Evolutionary conservation across 1,140 invertebrate species (phyloP).

Genomic region (Cotesia vestalis): DNA sequence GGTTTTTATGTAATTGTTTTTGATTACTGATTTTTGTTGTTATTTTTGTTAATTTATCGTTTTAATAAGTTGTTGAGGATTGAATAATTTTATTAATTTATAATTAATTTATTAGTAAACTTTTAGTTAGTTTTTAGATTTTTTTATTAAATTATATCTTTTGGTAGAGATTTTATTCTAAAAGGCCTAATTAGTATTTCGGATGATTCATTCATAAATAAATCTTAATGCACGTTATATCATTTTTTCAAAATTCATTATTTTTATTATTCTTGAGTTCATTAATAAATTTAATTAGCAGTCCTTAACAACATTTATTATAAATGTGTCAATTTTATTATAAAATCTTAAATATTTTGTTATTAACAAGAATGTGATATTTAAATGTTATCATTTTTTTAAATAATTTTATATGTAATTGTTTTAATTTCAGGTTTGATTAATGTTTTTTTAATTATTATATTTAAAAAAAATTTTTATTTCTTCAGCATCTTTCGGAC

Average conservation of each 20-base stretch:
- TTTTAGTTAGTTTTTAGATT: background rate
- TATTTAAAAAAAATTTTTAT: slow-evolving; percentile 30
- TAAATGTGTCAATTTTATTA: background rate
- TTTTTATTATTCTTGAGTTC: slow-evolving; percentile 18
- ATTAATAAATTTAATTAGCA: slow-evolving; percentile 29
- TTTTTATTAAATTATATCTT: background rate
- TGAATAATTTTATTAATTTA: slow-evolving; percentile 17
- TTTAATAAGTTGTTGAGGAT: slow-evolving; percentile 32
- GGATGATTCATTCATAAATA: background rate
- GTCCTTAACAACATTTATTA: slow-evolving; percentile 40
- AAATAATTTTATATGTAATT: slow-evolving; percentile 44
- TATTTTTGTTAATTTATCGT: slow-evolving; percentile 9
- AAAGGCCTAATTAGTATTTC: slow-evolving; percentile 48
- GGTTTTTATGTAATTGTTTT: slow-evolving; percentile 7
- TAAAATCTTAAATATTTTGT: slow-evolving; percentile 7
- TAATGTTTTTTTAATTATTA: slow-evolving; percentile 33
- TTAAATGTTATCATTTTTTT: slow-evolving; percentile 36
- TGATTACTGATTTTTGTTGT: slow-evolving; percentile 10
- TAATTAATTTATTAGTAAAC: background rate
- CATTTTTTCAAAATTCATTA: slow-evolving; percentile 16
- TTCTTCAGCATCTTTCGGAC: slow-evolving; percentile 34
- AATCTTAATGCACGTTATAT: slow-evolving; percentile 17
- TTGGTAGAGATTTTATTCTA: background rate
- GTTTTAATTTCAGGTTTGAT: slow-evolving; percentile 45
- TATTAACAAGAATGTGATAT: slow-evolving; percentile 22